phyloP scores from a whole-genome alignment of 2,888 invertebrate species.

The Drosophila fungiperda region DNA sequence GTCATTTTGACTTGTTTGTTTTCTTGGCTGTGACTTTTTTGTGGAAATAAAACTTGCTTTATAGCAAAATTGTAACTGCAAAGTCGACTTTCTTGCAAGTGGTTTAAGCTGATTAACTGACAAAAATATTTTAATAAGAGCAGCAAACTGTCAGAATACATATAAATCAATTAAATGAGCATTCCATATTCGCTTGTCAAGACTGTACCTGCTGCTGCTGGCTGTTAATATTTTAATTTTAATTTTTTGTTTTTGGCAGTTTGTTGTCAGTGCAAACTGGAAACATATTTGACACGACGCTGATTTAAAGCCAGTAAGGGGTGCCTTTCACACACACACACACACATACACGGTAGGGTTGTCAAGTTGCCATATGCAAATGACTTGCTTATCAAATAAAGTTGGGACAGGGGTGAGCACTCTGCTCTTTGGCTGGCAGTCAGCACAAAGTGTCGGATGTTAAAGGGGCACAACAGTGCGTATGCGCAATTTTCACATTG shows the following conservation, averaged over 20 bases:
- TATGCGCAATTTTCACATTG: conserved; percentile 80
- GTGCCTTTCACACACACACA: neutral
- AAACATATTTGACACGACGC: conserved; percentile 69
- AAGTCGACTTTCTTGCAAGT: neutral
- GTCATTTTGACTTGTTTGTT: neutral
- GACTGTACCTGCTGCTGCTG: conserved; percentile 34
- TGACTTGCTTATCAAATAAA: conserved; percentile 79
- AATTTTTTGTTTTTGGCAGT: conserved; percentile 38
- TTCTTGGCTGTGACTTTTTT: neutral
- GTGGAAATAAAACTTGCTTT: neutral
- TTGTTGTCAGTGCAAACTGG: conserved; percentile 51
- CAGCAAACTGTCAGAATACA: neutral
- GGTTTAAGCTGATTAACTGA: neutral
- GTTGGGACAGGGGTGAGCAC: conserved; percentile 30
- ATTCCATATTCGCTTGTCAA: neutral
- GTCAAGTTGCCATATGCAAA: conserved; percentile 73
- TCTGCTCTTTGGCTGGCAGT: neutral
- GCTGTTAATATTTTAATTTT: conserved; percentile 4
- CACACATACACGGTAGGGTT: conserved; percentile 32
- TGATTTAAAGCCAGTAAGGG: conserved; percentile 52
- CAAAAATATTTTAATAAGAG: neutral
- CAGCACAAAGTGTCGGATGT: conserved; percentile 38
- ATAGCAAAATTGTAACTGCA: neutral
- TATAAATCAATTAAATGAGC: neutral
- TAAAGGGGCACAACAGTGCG: conserved; percentile 67